These are phyloP conservation scores for Aldabrachelys gigantea DNA, from an alignment of 2,113 vertebrate species.

Conservation along the genomic window DNA sequence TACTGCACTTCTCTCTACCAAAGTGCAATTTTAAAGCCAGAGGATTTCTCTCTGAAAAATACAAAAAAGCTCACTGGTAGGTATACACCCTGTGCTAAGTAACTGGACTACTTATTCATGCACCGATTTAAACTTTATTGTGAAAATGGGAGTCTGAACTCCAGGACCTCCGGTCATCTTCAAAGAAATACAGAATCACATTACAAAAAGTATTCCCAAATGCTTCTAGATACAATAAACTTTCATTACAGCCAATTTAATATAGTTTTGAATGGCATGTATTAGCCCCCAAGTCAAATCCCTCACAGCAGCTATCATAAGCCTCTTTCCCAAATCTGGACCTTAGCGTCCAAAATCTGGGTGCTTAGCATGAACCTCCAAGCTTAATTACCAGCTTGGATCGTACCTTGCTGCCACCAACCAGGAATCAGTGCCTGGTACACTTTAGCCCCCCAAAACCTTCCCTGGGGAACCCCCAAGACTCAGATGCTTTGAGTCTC, in stretches of 20 bases:
- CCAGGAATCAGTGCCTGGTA: no score
- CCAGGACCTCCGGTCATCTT: accelerated
- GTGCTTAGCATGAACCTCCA: no score
- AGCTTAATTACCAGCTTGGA: no score
- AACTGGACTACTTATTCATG: not conserved
- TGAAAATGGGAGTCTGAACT: not conserved
- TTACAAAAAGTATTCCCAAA: accelerated
- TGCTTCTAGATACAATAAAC: no score
- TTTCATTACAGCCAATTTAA: not conserved
- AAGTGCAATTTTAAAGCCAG: not conserved
- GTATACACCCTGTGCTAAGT: not conserved
- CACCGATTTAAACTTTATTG: not conserved
- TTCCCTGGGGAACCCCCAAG: no score
- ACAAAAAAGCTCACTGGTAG: not conserved
- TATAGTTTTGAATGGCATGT: not conserved
- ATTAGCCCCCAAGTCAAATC: not conserved
- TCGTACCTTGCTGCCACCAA: no score
- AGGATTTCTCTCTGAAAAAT: not conserved
- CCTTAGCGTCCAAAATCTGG: no score
- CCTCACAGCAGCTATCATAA: not conserved
- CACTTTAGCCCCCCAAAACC: no score
- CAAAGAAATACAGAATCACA: not conserved
- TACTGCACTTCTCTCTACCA: accelerated
- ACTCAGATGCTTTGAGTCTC: no score
- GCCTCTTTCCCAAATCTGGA: no score